Base-by-base conservation (phyloP, 1,140 invertebrate species). In the Drosophila mauritiana region DNA sequence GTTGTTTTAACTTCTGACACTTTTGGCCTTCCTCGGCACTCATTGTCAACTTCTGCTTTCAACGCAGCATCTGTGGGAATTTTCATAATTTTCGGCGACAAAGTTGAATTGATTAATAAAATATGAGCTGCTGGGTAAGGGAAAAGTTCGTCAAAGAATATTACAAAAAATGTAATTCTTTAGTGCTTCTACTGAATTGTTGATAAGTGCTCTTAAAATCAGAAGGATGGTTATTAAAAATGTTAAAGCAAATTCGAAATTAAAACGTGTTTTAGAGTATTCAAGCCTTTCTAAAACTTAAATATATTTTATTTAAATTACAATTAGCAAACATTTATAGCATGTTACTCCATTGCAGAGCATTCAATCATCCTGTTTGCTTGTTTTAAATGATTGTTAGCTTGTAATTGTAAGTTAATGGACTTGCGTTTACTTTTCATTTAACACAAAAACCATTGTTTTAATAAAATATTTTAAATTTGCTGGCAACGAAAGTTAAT, bases 71-170 rank as follows among this genome's bases (percentile, higher is more conserved):
- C 69, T 64, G 74, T 49, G 25, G 5, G 43, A 64, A 65, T 76
- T 74, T 73, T 65, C 52, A 77, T 76, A 83, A 88, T 82, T 73
- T 88, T 74, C 62, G 75, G 63, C 75, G 67, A 22, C 55, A 67
- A 77, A 89, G 77, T 89, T 77, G 67, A 88, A 88, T 89, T 88
- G 79, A 89, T 88, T 86, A 88, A 79, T 83, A 88, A 88, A 88
- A 62, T 51, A 79, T 79, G 36, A 52, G 49, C 56, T 20, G 43
- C 3, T 22, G 42, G 48, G 10, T 13, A 54, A 13, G 45, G 48
- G 52, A 27, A 27, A 34, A 31, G 17, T 27, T 39, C 11, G 15
- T n/a, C 49, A 37, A 15, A 5, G 13, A 7, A 43, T 15, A 12
- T 34, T 34, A 11, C 17, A 20, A 48, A 20, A 12, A 22, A 40